Evolutionary conservation across 53 echinoderm and acorn worm species (phyloP).

Genomic region (Echinarachnius parma): DNA sequence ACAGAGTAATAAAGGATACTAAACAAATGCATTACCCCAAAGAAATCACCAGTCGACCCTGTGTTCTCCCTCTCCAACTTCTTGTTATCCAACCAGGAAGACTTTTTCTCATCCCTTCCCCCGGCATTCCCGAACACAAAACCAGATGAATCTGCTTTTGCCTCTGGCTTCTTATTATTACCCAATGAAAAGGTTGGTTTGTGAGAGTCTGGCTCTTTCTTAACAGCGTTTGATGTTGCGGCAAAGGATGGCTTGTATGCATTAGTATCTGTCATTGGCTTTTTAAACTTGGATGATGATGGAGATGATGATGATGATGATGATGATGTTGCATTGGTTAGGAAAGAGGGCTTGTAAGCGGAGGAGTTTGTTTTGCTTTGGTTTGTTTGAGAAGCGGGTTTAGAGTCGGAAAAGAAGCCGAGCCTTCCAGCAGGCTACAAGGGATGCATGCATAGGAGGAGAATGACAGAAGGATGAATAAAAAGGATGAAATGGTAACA

Average conservation of each 20-base stretch:
- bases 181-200: background rate
- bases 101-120: constrained; percentile 22
- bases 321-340: background rate
- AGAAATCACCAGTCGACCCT: background rate
- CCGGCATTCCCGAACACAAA: constrained; percentile 5
- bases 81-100: constrained; percentile 16
- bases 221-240: no score
- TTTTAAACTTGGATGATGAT: background rate
- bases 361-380: constrained; percentile 26
- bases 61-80: background rate
- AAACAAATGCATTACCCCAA: constrained; percentile 2
- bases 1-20: no score
- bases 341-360: constrained; percentile 24
- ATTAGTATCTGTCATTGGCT: constrained; percentile 9
- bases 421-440: constrained; percentile 26
- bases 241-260: constrained; percentile 20
- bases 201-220: background rate
- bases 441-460: no score
- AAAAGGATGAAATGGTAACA: no score
- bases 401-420: constrained; percentile 30
- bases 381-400: constrained; percentile 5
- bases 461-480: no score
- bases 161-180: background rate
- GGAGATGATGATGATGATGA: no score
- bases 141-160: background rate